Evolutionary conservation across 1,140 invertebrate species (phyloP).

Genomic region (Palaemon carinicauda): DNA sequence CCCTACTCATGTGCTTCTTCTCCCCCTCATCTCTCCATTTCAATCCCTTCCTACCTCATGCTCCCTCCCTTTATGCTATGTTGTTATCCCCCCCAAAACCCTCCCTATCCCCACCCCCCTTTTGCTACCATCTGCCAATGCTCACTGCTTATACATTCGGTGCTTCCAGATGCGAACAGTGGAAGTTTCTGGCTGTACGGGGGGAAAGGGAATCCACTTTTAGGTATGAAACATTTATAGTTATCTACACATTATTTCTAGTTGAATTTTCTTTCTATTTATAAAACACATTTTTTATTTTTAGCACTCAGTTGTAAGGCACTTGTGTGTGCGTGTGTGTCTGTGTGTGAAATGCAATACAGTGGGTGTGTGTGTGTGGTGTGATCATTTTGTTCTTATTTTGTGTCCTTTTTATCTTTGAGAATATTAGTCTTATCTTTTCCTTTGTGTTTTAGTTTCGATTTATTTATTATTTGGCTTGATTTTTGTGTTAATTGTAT

Average conservation of each 20-base stretch:
- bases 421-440: no score
- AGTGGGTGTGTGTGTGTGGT: neutral
- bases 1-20: neutral
- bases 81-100: neutral
- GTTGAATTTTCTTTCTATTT: neutral
- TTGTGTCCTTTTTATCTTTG: no score
- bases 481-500: no score
- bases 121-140: neutral
- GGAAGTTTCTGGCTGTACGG: constrained; percentile 49
- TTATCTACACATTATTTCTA: neutral
- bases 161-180: constrained; percentile 47
- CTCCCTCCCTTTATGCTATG: neutral
- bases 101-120: neutral
- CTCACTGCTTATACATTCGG: constrained; percentile 28
- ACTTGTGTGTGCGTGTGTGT: no score
- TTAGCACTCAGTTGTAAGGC: neutral
- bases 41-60: neutral
- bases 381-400: neutral
- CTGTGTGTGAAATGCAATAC: no score
- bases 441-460: no score
- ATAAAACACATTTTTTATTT: neutral
- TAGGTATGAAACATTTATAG: constrained; percentile 39
- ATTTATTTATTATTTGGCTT: no score
- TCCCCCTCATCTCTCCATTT: neutral
- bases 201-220: constrained; percentile 43